Percentiles rank a stretch among this genome's conserved stretches.
phyloP scores from a whole-genome alignment of 2,888 invertebrate genomes.

The Polia nebulosa region DNA sequence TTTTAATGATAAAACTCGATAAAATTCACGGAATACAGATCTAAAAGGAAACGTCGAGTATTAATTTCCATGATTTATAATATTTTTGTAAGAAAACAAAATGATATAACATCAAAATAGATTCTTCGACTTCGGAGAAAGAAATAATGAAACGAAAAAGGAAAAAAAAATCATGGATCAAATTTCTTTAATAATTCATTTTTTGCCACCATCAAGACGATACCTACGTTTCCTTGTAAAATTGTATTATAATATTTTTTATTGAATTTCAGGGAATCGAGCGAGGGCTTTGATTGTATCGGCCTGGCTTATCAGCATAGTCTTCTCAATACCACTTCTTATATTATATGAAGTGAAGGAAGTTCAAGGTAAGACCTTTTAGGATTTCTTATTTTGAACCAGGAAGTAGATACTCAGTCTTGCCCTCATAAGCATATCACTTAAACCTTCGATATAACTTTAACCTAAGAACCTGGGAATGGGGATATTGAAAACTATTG shows the following conservation, averaged over 20 bases:
- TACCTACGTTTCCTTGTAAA: conserved; percentile 1
- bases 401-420: no score
- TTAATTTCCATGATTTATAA: not conserved
- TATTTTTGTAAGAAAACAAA: conserved; percentile 8
- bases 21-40: not conserved
- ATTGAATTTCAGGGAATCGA: conserved; percentile 93
- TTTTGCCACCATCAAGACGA: conserved; percentile 13
- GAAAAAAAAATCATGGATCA: not conserved
- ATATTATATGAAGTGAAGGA: conserved; percentile 95
- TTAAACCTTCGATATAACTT: conserved; percentile 5
- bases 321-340: conserved; percentile 96
- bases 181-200: conserved; percentile 8
- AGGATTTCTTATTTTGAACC: no score
- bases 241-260: conserved; percentile 24
- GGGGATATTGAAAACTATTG: not conserved
- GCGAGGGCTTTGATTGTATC: conserved; percentile 94
- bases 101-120: not conserved
- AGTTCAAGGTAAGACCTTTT: conserved; percentile 92
- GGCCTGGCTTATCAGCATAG: conserved; percentile 95
- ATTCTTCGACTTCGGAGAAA: not conserved
- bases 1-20: not conserved
- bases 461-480: not conserved
- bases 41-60: not conserved
- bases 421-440: no score
- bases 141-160: not conserved